phyloP scores from a whole-genome alignment of 2,888 invertebrate genomes.

The Mimumesa dahlbomi region DNA sequence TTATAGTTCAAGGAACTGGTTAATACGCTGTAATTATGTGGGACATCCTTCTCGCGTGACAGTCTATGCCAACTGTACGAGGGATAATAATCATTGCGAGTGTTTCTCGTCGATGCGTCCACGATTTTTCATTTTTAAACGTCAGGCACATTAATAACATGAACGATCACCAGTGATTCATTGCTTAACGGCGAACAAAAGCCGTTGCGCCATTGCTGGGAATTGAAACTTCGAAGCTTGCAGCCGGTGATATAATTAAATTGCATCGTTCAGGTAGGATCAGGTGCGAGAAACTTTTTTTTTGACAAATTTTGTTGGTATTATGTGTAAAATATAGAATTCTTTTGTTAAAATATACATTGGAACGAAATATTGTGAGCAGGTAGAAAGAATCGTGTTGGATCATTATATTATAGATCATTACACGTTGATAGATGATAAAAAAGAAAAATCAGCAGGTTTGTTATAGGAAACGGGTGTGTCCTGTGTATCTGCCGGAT shows the following conservation, averaged over 20 bases:
- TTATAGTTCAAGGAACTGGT: constrained; percentile 16
- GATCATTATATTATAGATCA: too few relatives aligned
- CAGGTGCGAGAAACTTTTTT: background rate
- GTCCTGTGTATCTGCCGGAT: constrained; percentile 39
- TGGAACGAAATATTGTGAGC: too few relatives aligned
- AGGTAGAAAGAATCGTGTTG: too few relatives aligned
- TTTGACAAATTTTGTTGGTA: too few relatives aligned
- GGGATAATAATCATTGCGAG: constrained; percentile 18
- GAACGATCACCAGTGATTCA: background rate
- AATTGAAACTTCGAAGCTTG: background rate
- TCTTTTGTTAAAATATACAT: too few relatives aligned
- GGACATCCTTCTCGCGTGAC: constrained; percentile 31
- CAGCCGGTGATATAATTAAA: background rate
- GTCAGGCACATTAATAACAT: constrained; percentile 16
- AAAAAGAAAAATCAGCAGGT: too few relatives aligned
- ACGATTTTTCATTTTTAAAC: background rate
- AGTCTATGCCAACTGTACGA: constrained; percentile 2
- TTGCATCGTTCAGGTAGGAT: background rate
- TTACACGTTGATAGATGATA: too few relatives aligned
- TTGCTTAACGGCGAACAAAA: constrained; percentile 2
- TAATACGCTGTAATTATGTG: constrained; percentile 30
- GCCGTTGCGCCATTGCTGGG: background rate
- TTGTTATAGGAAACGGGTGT: constrained; percentile 18
- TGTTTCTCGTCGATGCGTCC: constrained; percentile 11
- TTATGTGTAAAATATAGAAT: too few relatives aligned